Conservation (phyloP, 2,113 vertebrate genomes). For the Nannobrachium achirus region DNA sequence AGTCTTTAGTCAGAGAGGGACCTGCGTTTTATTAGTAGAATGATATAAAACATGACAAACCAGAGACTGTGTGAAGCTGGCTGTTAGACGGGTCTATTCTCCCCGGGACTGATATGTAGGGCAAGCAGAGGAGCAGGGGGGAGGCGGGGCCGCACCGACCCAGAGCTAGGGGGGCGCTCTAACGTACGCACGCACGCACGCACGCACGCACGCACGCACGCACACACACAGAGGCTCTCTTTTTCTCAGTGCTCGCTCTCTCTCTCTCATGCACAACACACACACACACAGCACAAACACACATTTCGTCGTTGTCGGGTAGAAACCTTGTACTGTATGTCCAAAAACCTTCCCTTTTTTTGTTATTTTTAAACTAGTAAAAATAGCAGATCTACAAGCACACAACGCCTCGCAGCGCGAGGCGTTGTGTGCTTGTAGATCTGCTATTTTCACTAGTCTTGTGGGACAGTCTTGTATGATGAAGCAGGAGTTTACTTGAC, state of each 20-base stretch:
- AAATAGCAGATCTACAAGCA: no score
- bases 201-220: constrained; percentile 23
- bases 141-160: constrained; percentile 44
- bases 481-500: no score
- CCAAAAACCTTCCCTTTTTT: no score
- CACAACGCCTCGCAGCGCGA: no score
- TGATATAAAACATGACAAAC: constrained; percentile 86
- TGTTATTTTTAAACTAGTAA: no score
- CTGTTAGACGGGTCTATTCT: constrained; percentile 80
- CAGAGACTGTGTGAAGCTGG: constrained; percentile 77
- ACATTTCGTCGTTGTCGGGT: no score
- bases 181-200: constrained; percentile 17
- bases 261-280: not conserved
- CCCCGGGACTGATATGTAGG: constrained; percentile 81
- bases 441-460: no score
- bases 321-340: no score
- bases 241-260: no score
- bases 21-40: constrained; percentile 82
- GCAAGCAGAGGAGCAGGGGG: constrained; percentile 72
- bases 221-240: not conserved
- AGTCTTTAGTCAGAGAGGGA: constrained; percentile 80
- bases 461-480: no score
- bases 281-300: no score
- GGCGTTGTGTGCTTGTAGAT: no score
- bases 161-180: constrained; percentile 77